phyloP scores from a whole-genome alignment of 2,888 invertebrate species.

The Quadriops clusia region DNA sequence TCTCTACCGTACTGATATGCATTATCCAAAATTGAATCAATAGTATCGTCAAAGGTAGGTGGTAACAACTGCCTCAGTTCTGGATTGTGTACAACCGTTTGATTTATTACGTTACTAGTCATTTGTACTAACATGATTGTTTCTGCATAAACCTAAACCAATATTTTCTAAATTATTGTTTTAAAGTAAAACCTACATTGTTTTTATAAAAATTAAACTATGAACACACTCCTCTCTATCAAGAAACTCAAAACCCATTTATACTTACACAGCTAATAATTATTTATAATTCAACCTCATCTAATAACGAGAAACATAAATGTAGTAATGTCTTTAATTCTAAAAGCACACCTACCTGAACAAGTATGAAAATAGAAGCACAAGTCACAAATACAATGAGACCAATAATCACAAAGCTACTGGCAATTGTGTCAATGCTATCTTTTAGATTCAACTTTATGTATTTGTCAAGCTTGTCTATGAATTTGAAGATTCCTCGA shows the following conservation, averaged over 20 bases:
- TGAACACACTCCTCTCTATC: background rate
- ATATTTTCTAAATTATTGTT: background rate
- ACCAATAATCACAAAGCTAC: conserved; percentile 75
- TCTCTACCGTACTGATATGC: conserved; percentile 87
- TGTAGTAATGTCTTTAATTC: no score
- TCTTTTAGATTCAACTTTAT: conserved; percentile 54
- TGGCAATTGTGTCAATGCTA: conserved; percentile 77
- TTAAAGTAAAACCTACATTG: conserved; percentile 2
- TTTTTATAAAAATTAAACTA: conserved; percentile 4
- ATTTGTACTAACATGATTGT: conserved; percentile 84
- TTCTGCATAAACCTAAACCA: conserved; percentile 77
- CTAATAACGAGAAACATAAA: background rate
- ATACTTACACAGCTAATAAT: background rate
- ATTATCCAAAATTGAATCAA: conserved; percentile 84
- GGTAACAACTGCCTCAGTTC: conserved; percentile 76
- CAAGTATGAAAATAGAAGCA: conserved; percentile 67
- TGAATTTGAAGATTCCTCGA: conserved; percentile 61
- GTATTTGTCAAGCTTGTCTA: conserved; percentile 49
- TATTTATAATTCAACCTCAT: background rate
- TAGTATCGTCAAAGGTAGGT: conserved; percentile 69
- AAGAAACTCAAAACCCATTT: background rate
- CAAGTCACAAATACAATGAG: conserved; percentile 68
- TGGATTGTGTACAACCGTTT: conserved; percentile 80
- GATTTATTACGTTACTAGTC: conserved; percentile 77
- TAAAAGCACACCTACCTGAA: conserved; percentile 50